Base-by-base conservation (phyloP, 2,113 vertebrate genomes). In the Perognathus longimembris region DNA sequence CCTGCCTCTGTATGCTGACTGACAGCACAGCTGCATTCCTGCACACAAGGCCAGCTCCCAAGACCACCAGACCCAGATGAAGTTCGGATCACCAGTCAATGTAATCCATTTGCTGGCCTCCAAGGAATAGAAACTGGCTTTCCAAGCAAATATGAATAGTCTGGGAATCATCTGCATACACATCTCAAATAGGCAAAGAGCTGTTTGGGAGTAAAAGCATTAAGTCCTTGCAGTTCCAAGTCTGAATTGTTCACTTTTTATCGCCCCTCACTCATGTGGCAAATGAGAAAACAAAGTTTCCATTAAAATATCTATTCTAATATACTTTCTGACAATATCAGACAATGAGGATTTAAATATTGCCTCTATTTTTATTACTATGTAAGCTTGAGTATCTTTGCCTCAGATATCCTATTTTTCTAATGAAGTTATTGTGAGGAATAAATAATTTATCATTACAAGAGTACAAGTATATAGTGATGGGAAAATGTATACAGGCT, bases 41-140 rank as follows among this genome's bases (percentile, higher is more conserved):
- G 89, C 92, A 93, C 76, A 79, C 78, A 42, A 54, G 59, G 84
- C 42, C 76, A 28, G 71, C 80, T 78, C 83, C 79, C 0, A 20
- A 87, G 92, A 70, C 59, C 34, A 75, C 64, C 76, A 95, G 74
- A 75, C 64, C 71, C 92, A 92, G 93, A 92, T 61, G 81, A 67
- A 61, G 34, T 93, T 96, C 91, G 96, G 73, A 94, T 94, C 77
- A 18, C 64, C 89, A 91, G 81, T 94, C 81, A 95, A 36, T 71
- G 21, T 82, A 85, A 94, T 85, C 69, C 71, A 36, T 34, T 10
- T 59, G 75, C 66, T 59, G 84, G 69, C 73, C 92, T 94, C 93
- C n/a, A 61, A 85, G 70, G 94, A 91, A 84, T 63, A 71, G 50
- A 83, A 70, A 85, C 57, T 69, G 80, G 36, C 87, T 88, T 94